Percentiles rank a stretch among this genome's conserved stretches.
Conservation (phyloP, 30 jellyfish, hydroid and myxozoan genomes). For the Hydra vulgaris region DNA sequence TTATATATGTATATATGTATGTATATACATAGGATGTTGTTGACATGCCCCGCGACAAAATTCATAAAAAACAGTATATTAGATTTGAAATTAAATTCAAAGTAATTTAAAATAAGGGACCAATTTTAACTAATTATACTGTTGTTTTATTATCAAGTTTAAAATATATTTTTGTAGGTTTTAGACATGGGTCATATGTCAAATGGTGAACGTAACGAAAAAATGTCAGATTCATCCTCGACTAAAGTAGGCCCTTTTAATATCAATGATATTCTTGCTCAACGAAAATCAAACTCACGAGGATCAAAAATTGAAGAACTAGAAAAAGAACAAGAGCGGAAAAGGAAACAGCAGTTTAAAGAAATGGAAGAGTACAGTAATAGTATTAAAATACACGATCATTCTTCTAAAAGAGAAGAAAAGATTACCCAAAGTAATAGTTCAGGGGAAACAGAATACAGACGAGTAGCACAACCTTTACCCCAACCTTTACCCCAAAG, state of each 20-base stretch:
- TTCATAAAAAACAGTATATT: too few relatives aligned
- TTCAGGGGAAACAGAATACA: neutral
- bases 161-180: constrained; percentile 12
- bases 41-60: too few relatives aligned
- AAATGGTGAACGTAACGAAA: constrained; percentile 10
- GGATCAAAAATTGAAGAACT: constrained; percentile 18
- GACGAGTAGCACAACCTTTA: neutral
- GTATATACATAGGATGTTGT: too few relatives aligned
- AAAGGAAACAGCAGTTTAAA: constrained; percentile 8
- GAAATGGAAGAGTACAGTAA: constrained; percentile 13
- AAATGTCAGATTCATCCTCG: constrained; percentile 16
- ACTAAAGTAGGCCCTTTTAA: constrained; percentile 18
- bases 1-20: too few relatives aligned
- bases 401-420: neutral
- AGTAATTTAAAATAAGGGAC: too few relatives aligned
- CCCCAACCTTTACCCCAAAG: constrained; percentile 15
- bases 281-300: constrained; percentile 11
- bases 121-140: too few relatives aligned
- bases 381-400: neutral
- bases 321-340: constrained; percentile 19
- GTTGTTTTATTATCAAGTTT: too few relatives aligned
- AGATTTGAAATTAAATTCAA: too few relatives aligned
- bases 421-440: neutral
- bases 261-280: constrained; percentile 21
- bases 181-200: constrained; percentile 28